Evolutionary conservation across 2,888 invertebrate genomes (phyloP).

Genomic region (Deilephila elpenor): DNA sequence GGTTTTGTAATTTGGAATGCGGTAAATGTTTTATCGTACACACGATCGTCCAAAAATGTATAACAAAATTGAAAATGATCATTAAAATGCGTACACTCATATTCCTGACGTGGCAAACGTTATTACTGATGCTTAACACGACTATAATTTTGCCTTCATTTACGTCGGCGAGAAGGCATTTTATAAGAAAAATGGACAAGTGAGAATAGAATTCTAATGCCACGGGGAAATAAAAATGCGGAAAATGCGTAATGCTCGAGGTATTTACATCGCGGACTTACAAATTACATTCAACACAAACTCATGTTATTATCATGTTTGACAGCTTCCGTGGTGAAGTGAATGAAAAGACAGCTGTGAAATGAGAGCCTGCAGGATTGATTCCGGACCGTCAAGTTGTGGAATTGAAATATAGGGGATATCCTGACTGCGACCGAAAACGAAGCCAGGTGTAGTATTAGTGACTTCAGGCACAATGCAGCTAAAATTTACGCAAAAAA

Average conservation of each 20-base stretch:
- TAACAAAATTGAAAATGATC: not conserved
- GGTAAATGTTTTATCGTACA: slow-evolving; percentile 1
- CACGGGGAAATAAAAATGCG: not conserved
- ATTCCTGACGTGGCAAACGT: not conserved
- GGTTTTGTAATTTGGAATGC: slow-evolving; percentile 17
- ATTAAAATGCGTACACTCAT: not conserved
- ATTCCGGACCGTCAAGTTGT: too few relatives aligned
- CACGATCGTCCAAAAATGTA: not conserved
- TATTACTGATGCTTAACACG: slow-evolving; percentile 9
- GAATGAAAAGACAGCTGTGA: too few relatives aligned
- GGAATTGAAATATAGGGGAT: too few relatives aligned
- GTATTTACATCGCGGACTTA: not conserved
- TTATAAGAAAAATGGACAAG: slow-evolving; percentile 19
- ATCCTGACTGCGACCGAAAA: too few relatives aligned
- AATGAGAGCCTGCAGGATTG: too few relatives aligned
- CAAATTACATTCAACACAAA: not conserved
- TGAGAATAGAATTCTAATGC: slow-evolving; percentile 16
- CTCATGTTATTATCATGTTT: not conserved
- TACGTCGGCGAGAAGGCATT: slow-evolving; percentile 4
- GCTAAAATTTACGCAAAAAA: too few relatives aligned
- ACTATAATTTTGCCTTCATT: slow-evolving; percentile 18
- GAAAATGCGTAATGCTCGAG: not conserved
- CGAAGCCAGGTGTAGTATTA: too few relatives aligned
- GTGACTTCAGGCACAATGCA: too few relatives aligned
- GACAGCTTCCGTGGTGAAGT: not conserved